Percentiles rank a stretch among this genome's conserved stretches.
These are phyloP conservation scores for Menidia beryllina DNA, from an alignment of 2,113 vertebrate genomes.

Conservation along the genomic window DNA sequence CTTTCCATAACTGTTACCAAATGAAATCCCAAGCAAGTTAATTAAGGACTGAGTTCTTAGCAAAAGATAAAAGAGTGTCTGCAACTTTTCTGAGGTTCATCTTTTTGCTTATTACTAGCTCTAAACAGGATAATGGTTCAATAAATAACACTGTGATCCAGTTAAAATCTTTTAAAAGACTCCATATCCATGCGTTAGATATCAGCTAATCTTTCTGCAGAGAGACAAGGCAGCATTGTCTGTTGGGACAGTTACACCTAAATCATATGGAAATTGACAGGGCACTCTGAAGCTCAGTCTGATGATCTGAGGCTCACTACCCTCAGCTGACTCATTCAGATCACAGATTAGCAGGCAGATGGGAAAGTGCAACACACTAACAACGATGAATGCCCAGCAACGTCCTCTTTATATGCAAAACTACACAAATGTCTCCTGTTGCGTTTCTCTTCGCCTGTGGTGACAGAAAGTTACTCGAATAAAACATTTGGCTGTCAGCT, in stretches of 20 bases:
- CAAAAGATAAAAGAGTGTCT: background rate
- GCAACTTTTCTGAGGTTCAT: background rate
- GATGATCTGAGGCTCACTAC: slow-evolving; percentile 45
- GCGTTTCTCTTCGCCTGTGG: slow-evolving; percentile 21
- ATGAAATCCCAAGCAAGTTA: background rate
- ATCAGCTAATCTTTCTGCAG: background rate
- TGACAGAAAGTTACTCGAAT: slow-evolving; percentile 31
- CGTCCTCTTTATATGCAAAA: background rate
- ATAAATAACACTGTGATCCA: background rate
- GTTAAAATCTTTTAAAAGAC: background rate
- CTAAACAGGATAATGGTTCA: too few species aligned
- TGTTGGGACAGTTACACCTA: slow-evolving; percentile 42
- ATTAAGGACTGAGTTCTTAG: background rate
- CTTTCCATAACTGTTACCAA: background rate
- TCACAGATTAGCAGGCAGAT: slow-evolving; percentile 27
- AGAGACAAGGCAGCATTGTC: slow-evolving; percentile 13
- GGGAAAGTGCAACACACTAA: background rate
- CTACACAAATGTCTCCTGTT: background rate
- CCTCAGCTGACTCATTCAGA: slow-evolving; percentile 34
- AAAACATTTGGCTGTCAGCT: slow-evolving; percentile 35
- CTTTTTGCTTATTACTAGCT: background rate
- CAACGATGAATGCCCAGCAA: too few species aligned
- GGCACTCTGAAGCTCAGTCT: background rate
- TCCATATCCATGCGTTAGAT: background rate
- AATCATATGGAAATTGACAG: slow-evolving; percentile 36